Base-by-base conservation (phyloP, 2,113 vertebrate genomes). In the Brienomyrus longianalis region DNA sequence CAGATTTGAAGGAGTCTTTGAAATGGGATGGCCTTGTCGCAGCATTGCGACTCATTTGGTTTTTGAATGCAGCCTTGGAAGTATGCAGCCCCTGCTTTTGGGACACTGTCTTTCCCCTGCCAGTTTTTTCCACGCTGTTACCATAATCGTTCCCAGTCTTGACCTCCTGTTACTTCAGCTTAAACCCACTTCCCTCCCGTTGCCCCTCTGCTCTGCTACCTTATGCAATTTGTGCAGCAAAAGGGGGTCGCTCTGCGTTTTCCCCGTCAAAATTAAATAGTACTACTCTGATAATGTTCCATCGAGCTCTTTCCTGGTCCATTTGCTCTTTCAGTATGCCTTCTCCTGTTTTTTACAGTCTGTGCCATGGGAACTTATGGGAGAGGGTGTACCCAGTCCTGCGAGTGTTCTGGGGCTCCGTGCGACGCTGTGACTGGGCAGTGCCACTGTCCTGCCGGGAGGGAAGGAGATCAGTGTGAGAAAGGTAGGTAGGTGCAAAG, bases 341-440 rank as follows among this genome's bases (percentile, higher is more conserved):
- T 3, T 48, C 23, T 43, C 83, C 83, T n/a, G 83, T 47, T 23
- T 23, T 23, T 84, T 48, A 48, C 93, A 97, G 97, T 94, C 88
- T 97, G 97, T 23, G 93, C 93, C 0, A 88, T 8, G 13, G 96
- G 96, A 52, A 95, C 3, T 0, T 97, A 96, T 0, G 97, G 97
- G 0, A 89, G 74, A 0, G 95, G 95, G 92, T 97, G 97, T 51
- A 91, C 80, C 0, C 90, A 11, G 11, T 15, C 93, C 89, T 97
- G 97, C 89, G 62, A 93, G 59, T 97, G 97, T 5, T 48, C 91
- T 0, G 96, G 95, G 0, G 95, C 95, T 0, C 92, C 94, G 31
- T 97, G 97, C 0, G 91, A 96, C 83, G 77, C 27, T 3, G 80
- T 87, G 90, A 94, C 94, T 0, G 97, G 97, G 15, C 91, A 91